Percentiles rank a stretch among this genome's conserved stretches.
Conservation (phyloP, 2,113 vertebrate genomes). For the Pyxicephalus adspersus region DNA sequence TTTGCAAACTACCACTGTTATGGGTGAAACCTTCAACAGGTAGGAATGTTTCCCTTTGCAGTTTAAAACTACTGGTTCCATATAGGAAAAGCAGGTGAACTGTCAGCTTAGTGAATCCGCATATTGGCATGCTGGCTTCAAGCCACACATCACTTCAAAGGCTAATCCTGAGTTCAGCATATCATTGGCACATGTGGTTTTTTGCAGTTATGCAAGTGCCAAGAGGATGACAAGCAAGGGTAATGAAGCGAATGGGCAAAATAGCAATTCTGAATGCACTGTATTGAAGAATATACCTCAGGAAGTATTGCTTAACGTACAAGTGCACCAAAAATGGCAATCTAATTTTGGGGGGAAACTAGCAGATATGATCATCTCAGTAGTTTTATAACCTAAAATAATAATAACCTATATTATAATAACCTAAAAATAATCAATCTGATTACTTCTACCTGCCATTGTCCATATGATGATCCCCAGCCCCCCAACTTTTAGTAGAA, state of each 20-base stretch:
- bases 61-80: neutral
- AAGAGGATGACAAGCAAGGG: neutral
- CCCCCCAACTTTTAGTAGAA: too few species aligned
- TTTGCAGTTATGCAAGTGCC: neutral
- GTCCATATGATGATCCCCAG: too few species aligned
- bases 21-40: neutral
- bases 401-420: too few species aligned
- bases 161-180: neutral
- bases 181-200: neutral
- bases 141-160: constrained; percentile 3
- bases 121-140: neutral
- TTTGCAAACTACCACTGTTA: constrained; percentile 3
- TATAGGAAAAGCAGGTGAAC: constrained; percentile 17
- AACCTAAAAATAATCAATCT: too few species aligned
- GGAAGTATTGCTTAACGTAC: too few species aligned
- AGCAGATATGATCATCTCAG: too few species aligned
- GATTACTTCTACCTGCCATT: too few species aligned
- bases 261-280: neutral
- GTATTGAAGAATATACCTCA: neutral
- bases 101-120: neutral
- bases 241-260: neutral
- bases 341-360: too few species aligned
- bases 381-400: too few species aligned
- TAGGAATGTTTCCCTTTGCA: constrained; percentile 25
- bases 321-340: too few species aligned